Evolutionary conservation across 2,113 vertebrate genomes (phyloP), one percentile per base, ranked within the genome.

Genomic region (Hypomesus transpacificus): DNA sequence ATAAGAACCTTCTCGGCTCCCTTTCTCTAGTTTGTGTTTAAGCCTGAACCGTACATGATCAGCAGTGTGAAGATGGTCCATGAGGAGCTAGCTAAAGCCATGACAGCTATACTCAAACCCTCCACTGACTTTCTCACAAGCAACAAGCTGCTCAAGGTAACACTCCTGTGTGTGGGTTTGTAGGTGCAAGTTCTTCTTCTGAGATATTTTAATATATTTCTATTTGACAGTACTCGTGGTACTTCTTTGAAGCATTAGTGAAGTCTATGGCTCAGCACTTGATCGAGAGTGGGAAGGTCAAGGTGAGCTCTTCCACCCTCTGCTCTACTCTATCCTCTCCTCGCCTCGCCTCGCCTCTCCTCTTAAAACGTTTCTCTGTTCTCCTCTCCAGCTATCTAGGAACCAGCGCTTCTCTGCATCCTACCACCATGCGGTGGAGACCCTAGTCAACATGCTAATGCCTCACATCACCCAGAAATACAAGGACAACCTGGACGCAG

Each of bases 401-500:
- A 97, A 95, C 88, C 97, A 98, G 91, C 94, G 96, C 46, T 98
- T 98, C 71, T 93, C 95, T 0, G 95, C 93, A 0, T 95, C 96
- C 14, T 99, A 94, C 87, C 91, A 98, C 72, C 95, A 98, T 0
- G 92, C 95, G 0, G 94, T 97, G 76, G 97, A 98, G 88, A 98
- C 94, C 0, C 92, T 98, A 79, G 95, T 98, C 70, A 96, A 94
- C 61, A 96, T 97, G 95, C 81, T 97, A 73, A 95, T 95, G 95
- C 96, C 96, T 0, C 96, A 99, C 86, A 97, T 99, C 85, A 98
- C 96, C 28, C 96, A 98, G 88, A 98, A 98, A 75, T 98, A 95
- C 82, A 96, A 95, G 82, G 97, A 98, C 86, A 98, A 96, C 84
- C 92, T 96, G 56, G 96, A 98, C 46, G 96, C 95, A 0, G 95